Evolutionary conservation across 2,113 vertebrate genomes (phyloP), one percentile per base, ranked within the genome.

Genomic region (Corythornis cristatus): DNA sequence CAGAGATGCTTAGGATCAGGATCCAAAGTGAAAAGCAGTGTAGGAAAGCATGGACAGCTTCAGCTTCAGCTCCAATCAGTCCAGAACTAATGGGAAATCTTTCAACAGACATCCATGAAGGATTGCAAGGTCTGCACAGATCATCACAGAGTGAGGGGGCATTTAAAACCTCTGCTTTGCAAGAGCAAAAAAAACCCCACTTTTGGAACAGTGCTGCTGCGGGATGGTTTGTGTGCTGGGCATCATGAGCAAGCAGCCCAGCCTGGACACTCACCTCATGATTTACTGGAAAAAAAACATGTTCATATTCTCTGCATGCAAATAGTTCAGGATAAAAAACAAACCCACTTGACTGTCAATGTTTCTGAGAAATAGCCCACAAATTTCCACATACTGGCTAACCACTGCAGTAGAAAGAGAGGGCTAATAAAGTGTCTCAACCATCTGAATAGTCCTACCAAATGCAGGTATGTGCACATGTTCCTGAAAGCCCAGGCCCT

Each of bases 351-450:
- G 72, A 58, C 25, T 19, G 8, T 85, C n/a, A 40, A 40, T 8
- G 23, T 64, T 94, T 81, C 78, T 65, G 40, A 84, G 83, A 94
- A 93, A 88, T 11, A 90, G 62, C 20, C 68, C 57, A 75, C 40
- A 64, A 21, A 50, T 60, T 83, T 92, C 65, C 76, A 93, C 90
- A 90, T 72, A 90, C 23, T 93, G 72, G 56, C 79, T 90, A 83
- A 90, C 65, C 57, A 57, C 57, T 84, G 8, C 53, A 54, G 51
- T 83, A 86, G 64, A 80, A 83, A 46, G 29, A 80, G 68, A 48
- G 0, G 7, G 22, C 50, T 29, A 80, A 71, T 40, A 83, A 71
- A 51, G 46, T 71, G 72, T 67, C 91, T 81, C 43, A 94, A 91
- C 56, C 43, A 86, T 76, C 15, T 81, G 61, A 83, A 81, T 6